Conservation (phyloP, 2,797 vertebrate genomes). For the Bovichtus diacanthus region DNA sequence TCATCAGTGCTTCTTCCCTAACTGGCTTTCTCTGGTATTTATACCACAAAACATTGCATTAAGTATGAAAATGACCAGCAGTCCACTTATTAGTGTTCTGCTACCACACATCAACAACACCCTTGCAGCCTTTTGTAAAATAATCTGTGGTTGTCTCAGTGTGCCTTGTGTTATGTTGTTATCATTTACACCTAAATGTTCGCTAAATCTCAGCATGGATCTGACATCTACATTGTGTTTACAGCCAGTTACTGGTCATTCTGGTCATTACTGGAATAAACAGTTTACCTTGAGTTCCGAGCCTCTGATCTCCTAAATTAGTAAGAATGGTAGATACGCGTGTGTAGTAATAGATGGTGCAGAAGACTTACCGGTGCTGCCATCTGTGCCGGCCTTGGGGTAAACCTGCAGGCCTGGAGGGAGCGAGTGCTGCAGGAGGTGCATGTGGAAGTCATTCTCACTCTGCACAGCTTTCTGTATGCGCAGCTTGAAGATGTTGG, state of each 20-base stretch:
- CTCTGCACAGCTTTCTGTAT: conserved; percentile 85
- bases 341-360: conserved; percentile 6
- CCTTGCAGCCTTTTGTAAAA: background rate
- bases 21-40: background rate
- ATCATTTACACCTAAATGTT: background rate
- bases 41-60: background rate
- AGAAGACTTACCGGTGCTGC: conserved; percentile 72
- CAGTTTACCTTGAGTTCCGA: background rate
- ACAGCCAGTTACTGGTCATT: background rate
- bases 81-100: background rate
- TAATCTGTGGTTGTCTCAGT: background rate
- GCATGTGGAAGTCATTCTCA: conserved; percentile 87
- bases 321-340: background rate
- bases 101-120: background rate
- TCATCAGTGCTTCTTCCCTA: background rate
- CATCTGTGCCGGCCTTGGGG: conserved; percentile 80
- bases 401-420: conserved; percentile 85
- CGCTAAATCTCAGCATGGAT: background rate
- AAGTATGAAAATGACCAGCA: background rate
- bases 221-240: no score
- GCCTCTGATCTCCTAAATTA: background rate
- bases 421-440: conserved; percentile 86
- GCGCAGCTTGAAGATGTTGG: conserved; percentile 87
- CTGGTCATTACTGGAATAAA: no score
- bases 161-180: background rate